Conservation (phyloP, 2,113 vertebrate genomes). For the Acinonyx jubatus region DNA sequence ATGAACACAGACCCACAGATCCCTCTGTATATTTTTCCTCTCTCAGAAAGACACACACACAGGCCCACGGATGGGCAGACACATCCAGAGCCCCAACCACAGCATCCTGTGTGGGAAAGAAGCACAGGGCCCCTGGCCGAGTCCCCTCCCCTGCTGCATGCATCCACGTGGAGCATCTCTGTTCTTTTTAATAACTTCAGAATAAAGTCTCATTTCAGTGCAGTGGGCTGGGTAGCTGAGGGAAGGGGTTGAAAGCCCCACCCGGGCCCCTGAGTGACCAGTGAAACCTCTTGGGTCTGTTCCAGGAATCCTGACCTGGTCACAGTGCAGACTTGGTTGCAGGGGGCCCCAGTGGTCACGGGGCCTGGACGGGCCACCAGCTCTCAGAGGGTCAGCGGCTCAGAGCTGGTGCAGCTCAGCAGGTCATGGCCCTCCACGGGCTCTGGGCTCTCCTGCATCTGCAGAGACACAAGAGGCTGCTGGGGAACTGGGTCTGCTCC, state of each 20-base stretch:
- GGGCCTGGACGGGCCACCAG: accelerated
- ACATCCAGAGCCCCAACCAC: not conserved
- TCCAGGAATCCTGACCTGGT: not conserved
- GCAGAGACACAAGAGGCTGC: not conserved
- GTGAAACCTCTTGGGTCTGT: not conserved
- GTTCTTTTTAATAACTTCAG: conserved; percentile 81
- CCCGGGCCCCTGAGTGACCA: not conserved
- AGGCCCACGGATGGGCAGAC: not conserved
- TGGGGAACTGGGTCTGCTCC: not conserved
- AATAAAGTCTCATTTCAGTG: conserved; percentile 87
- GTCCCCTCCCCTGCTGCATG: conserved; percentile 61
- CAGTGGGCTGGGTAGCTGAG: conserved; percentile 48
- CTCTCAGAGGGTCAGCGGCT: conserved; percentile 69
- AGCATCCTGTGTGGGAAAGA: conserved; percentile 14
- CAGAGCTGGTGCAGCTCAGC: conserved; percentile 62
- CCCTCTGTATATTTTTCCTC: not conserved
- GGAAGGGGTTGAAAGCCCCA: not conserved
- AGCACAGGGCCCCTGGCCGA: not conserved
- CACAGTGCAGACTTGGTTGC: not conserved
- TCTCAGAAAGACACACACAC: not conserved
- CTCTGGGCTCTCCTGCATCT: not conserved
- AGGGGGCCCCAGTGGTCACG: accelerated
- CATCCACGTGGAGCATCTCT: conserved; percentile 29
- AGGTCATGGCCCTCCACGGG: conserved; percentile 52
- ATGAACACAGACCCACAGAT: conserved; percentile 3